Conservation (phyloP, 1,140 invertebrate species). For the Drosophila nebulosa region DNA sequence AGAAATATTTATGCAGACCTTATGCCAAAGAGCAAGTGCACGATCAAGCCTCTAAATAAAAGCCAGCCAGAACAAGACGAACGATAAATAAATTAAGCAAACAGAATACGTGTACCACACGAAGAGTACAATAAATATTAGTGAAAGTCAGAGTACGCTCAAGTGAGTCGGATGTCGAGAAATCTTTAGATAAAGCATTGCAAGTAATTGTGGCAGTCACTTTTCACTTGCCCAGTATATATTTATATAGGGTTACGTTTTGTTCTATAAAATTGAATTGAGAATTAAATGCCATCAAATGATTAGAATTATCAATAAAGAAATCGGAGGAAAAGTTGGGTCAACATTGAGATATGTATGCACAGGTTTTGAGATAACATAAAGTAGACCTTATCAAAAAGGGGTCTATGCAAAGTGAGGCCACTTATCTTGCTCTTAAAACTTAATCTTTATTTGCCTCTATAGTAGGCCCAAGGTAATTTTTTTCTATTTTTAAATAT, state of each 20-base stretch:
- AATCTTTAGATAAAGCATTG: background rate
- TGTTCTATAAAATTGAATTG: slow-evolving; percentile 4
- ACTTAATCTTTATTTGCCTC: background rate
- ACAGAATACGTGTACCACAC: background rate
- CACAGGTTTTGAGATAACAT: too few species aligned
- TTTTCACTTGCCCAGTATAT: background rate
- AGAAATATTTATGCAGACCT: slow-evolving; percentile 3
- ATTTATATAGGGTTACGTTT: too few species aligned
- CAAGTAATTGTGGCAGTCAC: background rate
- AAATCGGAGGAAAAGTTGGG: background rate
- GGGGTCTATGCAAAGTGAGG: background rate
- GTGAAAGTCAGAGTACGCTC: background rate
- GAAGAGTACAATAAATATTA: background rate
- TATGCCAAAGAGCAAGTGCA: background rate
- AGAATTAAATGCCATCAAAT: background rate
- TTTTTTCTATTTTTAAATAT: background rate
- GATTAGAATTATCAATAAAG: slow-evolving; percentile 53
- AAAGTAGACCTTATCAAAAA: background rate
- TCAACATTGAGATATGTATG: slow-evolving; percentile 3
- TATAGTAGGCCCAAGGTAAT: background rate
- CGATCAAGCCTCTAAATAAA: background rate
- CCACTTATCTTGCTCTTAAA: background rate
- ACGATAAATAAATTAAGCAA: slow-evolving; percentile 1
- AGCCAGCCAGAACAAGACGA: background rate
- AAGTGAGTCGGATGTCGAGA: background rate